A percentile compares a stretch with the other conserved stretches of the same genome.
phyloP scores from a whole-genome alignment of 2,888 invertebrate genomes.

The Brenthis ino region DNA sequence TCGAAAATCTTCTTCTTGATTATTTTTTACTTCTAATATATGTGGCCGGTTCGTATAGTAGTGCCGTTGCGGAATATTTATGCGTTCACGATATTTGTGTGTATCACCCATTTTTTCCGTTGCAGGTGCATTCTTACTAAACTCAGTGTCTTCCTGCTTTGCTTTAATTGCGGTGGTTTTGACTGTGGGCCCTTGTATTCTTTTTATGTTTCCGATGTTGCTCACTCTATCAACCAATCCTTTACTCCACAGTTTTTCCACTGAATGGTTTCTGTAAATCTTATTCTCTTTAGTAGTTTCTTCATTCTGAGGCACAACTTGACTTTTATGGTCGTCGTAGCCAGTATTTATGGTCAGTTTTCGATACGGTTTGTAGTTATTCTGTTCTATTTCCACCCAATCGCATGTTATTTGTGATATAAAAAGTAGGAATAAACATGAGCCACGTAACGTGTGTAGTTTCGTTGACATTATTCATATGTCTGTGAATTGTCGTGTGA shows the following conservation, averaged over 20 bases:
- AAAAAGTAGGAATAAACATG: slow-evolving; percentile 46
- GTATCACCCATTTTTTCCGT: background rate
- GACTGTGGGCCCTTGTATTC: slow-evolving; percentile 42
- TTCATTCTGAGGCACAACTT: slow-evolving; percentile 22
- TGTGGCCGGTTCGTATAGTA: background rate
- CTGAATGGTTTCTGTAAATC: slow-evolving; percentile 53
- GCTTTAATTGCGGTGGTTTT: slow-evolving; percentile 30
- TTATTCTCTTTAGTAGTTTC: slow-evolving; percentile 41
- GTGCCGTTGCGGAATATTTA: background rate
- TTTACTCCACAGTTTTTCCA: slow-evolving; percentile 47
- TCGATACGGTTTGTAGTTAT: slow-evolving; percentile 53
- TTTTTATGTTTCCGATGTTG: slow-evolving; percentile 52
- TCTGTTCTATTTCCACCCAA: slow-evolving; percentile 75
- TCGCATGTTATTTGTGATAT: slow-evolving; percentile 53
- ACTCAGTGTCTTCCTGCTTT: slow-evolving; percentile 2
- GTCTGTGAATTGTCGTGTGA: slow-evolving; percentile 55
- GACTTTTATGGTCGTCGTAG: background rate
- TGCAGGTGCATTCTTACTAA: slow-evolving; percentile 6
- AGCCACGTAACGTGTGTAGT: slow-evolving; percentile 37
- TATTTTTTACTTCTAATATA: background rate
- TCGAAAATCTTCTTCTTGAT: background rate
- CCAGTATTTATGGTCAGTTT: slow-evolving; percentile 2
- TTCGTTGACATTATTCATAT: slow-evolving; percentile 12
- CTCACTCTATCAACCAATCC: slow-evolving; percentile 50
- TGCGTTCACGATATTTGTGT: background rate